phyloP scores from a whole-genome alignment of 2,797 vertebrate species.

The Acomys russatus region DNA sequence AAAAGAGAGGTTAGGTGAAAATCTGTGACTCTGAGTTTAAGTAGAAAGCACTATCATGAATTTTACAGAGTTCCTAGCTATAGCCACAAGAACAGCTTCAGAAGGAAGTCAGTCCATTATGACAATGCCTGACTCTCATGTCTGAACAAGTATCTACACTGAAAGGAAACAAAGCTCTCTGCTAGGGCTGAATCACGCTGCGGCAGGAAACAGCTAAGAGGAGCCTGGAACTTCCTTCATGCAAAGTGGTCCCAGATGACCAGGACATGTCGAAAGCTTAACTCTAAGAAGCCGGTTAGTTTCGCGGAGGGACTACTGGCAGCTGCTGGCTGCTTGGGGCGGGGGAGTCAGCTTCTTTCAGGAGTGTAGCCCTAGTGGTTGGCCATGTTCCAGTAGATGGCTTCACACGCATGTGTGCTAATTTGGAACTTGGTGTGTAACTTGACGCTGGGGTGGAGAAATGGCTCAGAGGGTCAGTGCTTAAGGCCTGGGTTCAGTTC shows the following conservation, averaged over 20 bases:
- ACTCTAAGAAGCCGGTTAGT: not conserved
- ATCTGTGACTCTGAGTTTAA: not conserved
- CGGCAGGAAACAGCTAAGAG: not conserved
- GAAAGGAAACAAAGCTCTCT: not conserved
- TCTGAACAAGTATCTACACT: not conserved
- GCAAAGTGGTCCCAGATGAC: not conserved
- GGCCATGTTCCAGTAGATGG: not conserved
- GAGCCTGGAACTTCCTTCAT: not conserved
- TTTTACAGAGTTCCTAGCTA: not conserved
- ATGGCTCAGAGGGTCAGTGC: not conserved
- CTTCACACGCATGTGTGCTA: not conserved
- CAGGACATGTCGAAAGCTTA: too few species aligned
- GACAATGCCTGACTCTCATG: not conserved
- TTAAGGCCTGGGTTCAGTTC: not conserved
- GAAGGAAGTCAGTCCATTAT: not conserved
- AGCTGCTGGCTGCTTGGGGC: not conserved
- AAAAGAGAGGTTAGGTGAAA: not conserved
- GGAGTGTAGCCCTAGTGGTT: not conserved
- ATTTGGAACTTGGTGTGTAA: not conserved
- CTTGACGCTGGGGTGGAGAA: not conserved
- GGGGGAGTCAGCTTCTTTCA: not conserved
- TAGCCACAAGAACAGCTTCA: not conserved
- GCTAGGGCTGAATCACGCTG: not conserved
- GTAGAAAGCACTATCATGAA: slow-evolving; percentile 24
- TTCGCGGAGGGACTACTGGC: not conserved